Evolutionary conservation across 2,888 invertebrate species (phyloP).

Genomic region (Herminia tarsipennalis): DNA sequence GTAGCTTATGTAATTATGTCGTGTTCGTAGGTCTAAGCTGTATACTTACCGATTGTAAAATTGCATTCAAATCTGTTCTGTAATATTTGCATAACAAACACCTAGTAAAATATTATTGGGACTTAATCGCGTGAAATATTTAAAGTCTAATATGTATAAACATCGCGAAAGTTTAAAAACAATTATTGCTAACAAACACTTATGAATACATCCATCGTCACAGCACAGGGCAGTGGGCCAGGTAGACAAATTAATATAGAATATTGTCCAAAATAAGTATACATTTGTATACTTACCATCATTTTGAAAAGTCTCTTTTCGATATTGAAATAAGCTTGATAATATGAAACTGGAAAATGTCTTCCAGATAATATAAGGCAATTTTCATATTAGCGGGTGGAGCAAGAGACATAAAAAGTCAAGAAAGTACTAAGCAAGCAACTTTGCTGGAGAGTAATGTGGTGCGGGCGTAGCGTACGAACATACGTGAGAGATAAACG

Average conservation of each 20-base stretch:
- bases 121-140: no score
- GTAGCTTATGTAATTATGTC: no score
- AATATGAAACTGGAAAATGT: slow-evolving; percentile 47
- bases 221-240: slow-evolving; percentile 79
- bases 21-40: no score
- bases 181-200: no score
- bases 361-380: slow-evolving; percentile 36
- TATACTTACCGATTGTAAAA: no score
- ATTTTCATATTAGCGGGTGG: slow-evolving; percentile 45
- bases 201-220: no score
- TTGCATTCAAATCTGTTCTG: no score
- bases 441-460: slow-evolving; percentile 61
- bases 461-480: slow-evolving; percentile 61
- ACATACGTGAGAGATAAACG: slow-evolving; percentile 81
- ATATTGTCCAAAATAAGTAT: no score
- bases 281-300: neutral
- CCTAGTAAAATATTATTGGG: no score
- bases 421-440: slow-evolving; percentile 56
- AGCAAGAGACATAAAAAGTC: slow-evolving; percentile 56
- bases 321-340: slow-evolving; percentile 51
- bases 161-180: no score
- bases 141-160: no score
- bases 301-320: slow-evolving; percentile 31
- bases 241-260: slow-evolving; percentile 73
- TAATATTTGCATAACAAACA: no score